Evolutionary conservation across 2,113 vertebrate species (phyloP), one percentile per base, ranked within the genome.

Genomic region (Heliornis fulica): DNA sequence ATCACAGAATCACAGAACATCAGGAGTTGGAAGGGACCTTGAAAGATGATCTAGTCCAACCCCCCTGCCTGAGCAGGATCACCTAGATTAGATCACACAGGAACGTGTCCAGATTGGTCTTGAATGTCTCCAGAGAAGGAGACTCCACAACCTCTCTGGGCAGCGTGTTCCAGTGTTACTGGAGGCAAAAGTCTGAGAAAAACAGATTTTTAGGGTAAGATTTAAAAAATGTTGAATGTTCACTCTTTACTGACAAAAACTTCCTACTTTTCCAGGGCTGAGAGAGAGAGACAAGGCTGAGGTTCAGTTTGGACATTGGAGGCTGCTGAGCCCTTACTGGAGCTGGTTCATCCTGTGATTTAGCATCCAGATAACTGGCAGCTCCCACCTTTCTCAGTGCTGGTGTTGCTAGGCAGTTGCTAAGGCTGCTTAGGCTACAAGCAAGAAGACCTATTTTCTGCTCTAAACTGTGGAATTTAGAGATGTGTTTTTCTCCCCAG

Each of bases 321-420:
- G 34, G 43, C 79, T 88, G 85, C n/a, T 66, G 80, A 81, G 72
- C 43, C 45, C 48, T 54, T 78, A 16, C 69, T 91, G 64, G 17
- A 1, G 4, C 32, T 60, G 74, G 48, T 32, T 93, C 4, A 1
- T 82, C 48, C 34, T 38, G 32, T 0, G 4, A 68, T 13, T 83
- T 43, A 15, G n/a, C 4, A 69, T 22, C 61, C 11, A 2, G 50
- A 53, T 54, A 92, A 84, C 50, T 18, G 0, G 20, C 72, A 87
- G 69, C 60, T 89, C 86, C 85, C 75, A 75, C 84, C 63, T 84
- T 68, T 34, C 81, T 71, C 89, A 22, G 61, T 14, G 1, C 53
- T 14, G 18, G 57, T 83, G 96, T 96, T 97, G 94, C 95, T 96
- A 97, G 84, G 95, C 85, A 50, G 82, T 87, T 91, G 87, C 94